Evolutionary conservation across 2,888 invertebrate species (phyloP).

Genomic region (Drosophila colorata): DNA sequence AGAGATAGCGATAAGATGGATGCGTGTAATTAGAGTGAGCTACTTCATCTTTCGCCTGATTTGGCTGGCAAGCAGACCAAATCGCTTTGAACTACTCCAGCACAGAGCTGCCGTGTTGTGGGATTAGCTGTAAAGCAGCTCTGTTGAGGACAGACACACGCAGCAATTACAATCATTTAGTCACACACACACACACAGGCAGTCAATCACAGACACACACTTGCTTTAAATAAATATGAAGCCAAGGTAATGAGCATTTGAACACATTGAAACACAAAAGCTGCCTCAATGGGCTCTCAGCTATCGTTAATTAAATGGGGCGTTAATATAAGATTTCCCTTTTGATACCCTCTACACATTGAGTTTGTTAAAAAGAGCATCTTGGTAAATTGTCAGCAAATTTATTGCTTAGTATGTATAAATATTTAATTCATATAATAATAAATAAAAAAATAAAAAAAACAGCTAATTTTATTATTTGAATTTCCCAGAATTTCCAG

Average conservation of each 20-base stretch:
- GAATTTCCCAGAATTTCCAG: too few species aligned
- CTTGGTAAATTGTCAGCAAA: too few species aligned
- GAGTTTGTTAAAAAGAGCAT: neutral
- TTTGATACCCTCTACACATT: conserved; percentile 14
- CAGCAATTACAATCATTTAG: conserved; percentile 11
- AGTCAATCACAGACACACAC: conserved; percentile 7
- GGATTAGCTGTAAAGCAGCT: conserved; percentile 51
- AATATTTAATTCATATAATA: too few species aligned
- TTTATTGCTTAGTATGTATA: too few species aligned
- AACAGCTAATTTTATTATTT: too few species aligned
- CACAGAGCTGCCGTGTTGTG: conserved; percentile 34
- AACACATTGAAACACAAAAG: conserved; percentile 25
- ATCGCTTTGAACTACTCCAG: conserved; percentile 64
- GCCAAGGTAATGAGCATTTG: conserved; percentile 51
- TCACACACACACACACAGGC: conserved; percentile 9
- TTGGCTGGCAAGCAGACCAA: conserved; percentile 45
- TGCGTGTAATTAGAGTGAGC: conserved; percentile 45
- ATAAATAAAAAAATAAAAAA: too few species aligned
- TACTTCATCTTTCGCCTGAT: conserved; percentile 27
- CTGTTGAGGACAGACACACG: conserved; percentile 24
- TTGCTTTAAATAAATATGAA: conserved; percentile 55
- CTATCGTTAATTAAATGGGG: conserved; percentile 71
- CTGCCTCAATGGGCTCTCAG: conserved; percentile 31
- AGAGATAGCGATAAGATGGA: neutral
- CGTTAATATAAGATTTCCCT: conserved; percentile 44